phyloP scores from a whole-genome alignment of 2,797 vertebrate species.

The Onychomys torridus region DNA sequence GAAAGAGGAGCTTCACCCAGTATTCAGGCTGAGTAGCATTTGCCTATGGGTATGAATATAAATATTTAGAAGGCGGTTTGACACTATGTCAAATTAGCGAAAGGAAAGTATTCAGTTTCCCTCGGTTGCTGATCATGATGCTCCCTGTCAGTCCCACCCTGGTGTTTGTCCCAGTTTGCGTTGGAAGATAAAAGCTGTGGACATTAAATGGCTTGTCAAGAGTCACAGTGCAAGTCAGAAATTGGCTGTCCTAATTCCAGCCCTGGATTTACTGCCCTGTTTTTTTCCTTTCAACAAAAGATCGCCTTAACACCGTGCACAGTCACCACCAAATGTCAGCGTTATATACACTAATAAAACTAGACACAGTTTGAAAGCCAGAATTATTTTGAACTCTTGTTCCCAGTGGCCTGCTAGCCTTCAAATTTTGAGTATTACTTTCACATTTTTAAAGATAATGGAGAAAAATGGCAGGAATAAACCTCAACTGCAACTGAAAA shows the following conservation, averaged over 20 bases:
- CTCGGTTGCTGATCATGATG: not conserved
- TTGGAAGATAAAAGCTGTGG: not conserved
- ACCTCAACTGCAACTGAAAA: not conserved
- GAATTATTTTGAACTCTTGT: constrained; percentile 60
- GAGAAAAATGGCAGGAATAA: constrained; percentile 60
- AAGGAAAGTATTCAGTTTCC: not conserved
- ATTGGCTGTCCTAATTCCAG: constrained; percentile 9
- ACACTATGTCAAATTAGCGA: not conserved
- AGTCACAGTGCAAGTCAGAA: constrained; percentile 31
- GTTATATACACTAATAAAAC: constrained; percentile 59
- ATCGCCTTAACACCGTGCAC: not conserved
- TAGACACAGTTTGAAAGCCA: constrained; percentile 23
- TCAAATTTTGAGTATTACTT: constrained; percentile 53
- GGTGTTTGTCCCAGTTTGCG: not conserved
- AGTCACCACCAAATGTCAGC: constrained; percentile 29
- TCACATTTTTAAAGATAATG: constrained; percentile 68
- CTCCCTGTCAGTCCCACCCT: not conserved
- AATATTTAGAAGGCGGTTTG: not conserved
- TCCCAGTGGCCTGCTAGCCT: constrained; percentile 35
- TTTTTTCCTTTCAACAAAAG: not conserved
- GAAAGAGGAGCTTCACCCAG: not conserved
- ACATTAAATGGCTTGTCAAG: constrained; percentile 38
- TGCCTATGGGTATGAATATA: not conserved
- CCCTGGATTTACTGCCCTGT: constrained; percentile 46
- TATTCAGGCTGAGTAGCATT: not conserved